A percentile compares a stretch with the other conserved stretches of the same genome.
Conservation (phyloP, 2,797 vertebrate genomes). For the Myotis pilosus region DNA sequence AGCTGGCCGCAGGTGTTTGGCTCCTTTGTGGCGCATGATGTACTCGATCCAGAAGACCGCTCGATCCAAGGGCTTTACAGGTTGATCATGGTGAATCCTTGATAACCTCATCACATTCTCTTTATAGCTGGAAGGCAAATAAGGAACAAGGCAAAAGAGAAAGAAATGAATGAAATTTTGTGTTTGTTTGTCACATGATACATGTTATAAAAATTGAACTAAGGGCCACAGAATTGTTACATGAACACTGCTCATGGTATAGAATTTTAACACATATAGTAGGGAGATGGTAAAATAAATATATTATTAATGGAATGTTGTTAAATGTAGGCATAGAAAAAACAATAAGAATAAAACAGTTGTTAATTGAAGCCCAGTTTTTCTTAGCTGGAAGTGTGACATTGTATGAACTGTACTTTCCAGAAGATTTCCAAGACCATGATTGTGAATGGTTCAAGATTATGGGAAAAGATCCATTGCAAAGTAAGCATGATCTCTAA, state of each 20-base stretch:
- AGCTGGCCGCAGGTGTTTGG: slow-evolving; percentile 87
- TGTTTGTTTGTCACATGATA: neutral
- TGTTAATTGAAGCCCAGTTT: neutral
- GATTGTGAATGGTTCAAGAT: neutral
- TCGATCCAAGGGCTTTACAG: slow-evolving; percentile 84
- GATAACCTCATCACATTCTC: slow-evolving; percentile 84
- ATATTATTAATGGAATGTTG: neutral
- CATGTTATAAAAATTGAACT: neutral
- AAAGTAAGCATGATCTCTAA: neutral
- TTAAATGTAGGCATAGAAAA: neutral
- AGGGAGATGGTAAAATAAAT: neutral
- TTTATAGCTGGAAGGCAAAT: slow-evolving; percentile 83
- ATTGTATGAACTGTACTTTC: neutral
- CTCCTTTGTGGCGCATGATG: slow-evolving; percentile 89
- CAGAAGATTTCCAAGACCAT: neutral
- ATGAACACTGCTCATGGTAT: neutral
- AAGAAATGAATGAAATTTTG: neutral
- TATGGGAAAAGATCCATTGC: neutral
- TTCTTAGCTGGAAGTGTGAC: neutral
- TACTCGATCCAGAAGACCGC: slow-evolving; percentile 90
- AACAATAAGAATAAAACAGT: neutral
- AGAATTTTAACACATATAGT: neutral
- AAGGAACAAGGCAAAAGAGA: neutral
- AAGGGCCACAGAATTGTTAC: neutral
- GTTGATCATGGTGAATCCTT: slow-evolving; percentile 88